A percentile compares a stretch with the other conserved stretches of the same genome.
Evolutionary conservation across 2,888 invertebrate genomes (phyloP).

Genomic region (Andrena praecox): DNA sequence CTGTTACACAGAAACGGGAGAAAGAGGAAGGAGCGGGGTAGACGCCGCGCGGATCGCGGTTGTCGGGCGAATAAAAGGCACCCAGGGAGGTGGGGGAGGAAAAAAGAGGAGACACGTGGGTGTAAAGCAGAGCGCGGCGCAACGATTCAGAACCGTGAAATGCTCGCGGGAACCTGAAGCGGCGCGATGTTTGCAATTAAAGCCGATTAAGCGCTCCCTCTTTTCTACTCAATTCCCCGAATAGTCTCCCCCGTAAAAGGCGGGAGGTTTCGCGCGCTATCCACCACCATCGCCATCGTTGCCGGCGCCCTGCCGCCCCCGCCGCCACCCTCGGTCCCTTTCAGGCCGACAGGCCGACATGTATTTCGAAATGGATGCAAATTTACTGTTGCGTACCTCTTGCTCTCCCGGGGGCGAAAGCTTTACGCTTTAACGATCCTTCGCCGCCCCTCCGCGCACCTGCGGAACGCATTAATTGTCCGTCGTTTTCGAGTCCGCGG

Average conservation of each 20-base stretch:
- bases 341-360: conserved; percentile 52
- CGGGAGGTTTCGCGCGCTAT: conserved; percentile 52
- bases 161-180: conserved; percentile 59
- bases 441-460: conserved; percentile 36
- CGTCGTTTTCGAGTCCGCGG: conserved; percentile 48
- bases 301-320: neutral
- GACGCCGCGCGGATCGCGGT: conserved; percentile 40
- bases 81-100: neutral
- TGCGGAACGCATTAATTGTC: conserved; percentile 65
- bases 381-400: conserved; percentile 61
- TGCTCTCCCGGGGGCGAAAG: conserved; percentile 54
- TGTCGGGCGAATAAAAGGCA: conserved; percentile 38
- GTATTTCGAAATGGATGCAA: conserved; percentile 65
- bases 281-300: conserved; percentile 10
- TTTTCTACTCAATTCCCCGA: conserved; percentile 63
- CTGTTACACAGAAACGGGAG: neutral
- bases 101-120: neutral
- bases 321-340: conserved; percentile 21
- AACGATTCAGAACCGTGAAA: conserved; percentile 65
- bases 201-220: conserved; percentile 64
- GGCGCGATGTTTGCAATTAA: conserved; percentile 66
- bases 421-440: conserved; percentile 63
- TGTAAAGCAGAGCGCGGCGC: conserved; percentile 30
- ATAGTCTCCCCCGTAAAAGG: conserved; percentile 58
- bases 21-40: conserved; percentile 22